Base-by-base conservation (phyloP, 2,888 invertebrate genomes). In the Plagodis pulveraria region DNA sequence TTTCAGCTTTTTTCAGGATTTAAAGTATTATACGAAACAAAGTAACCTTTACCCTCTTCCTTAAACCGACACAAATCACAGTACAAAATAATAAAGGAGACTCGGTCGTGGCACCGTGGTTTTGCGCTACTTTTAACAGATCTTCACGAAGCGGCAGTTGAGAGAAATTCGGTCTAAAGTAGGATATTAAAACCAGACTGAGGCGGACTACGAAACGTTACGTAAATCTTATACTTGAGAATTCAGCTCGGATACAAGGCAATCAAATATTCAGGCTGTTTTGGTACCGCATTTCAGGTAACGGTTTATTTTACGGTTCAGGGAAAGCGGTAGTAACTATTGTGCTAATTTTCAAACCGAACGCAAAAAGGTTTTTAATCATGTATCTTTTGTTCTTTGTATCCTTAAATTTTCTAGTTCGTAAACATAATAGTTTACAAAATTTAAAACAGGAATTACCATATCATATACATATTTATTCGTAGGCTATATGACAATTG, bases 181-280 rank as follows among this genome's bases (percentile, higher is more conserved):
- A 44, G 49, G 62, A 66, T 65, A 67, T 67, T 69, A 69, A 62
- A 58, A 12, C 12, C 65, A 69, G 68, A 59, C 53, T 47, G 50
- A 52, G 46, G 51, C 48, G 41, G 62, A 65, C 59, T 63, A 53
- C 58, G 22, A 58, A 66, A 64, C 54, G 59, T 67, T 68, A 64
- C 60, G 62, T 58, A 72, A 77, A 74, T 72, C 71, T 67, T 66
- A 69, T 66, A 65, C 69, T 77, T 72, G 71, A 68, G 65, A 64
- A 78, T 81, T 81, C 74, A 71, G 72, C 66, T 74, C 74, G 32
- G 35, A 49, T 38, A 70, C 64, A 58, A 70, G 71, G 76, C 78
- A 77, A 75, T 77, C 74, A 82, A 81, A 81, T 80, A 80, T 83
- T 63, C 70, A 66, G 67, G 73, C 73, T 73, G 78, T 80, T 80